Base-by-base conservation (phyloP, 2,113 vertebrate genomes). In the Isurus oxyrinchus region DNA sequence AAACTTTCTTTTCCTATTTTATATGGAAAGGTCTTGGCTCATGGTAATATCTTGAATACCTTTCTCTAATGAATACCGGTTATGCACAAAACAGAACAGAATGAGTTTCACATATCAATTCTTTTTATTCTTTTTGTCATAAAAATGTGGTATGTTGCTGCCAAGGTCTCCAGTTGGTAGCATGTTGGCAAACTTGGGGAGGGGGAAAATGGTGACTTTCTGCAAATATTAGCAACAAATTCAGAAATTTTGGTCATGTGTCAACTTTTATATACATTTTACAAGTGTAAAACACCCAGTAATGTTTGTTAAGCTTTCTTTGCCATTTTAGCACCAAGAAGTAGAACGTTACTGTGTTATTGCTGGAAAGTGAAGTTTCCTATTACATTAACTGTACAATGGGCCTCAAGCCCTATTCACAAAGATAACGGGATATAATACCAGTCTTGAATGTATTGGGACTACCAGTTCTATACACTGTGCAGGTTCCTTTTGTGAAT, bases 311-410 rank as follows among this genome's bases (percentile, higher is more conserved):
- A 95, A 95, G 67, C 25, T 72, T 27, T 95, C 90, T 40, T 94
- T 94, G 90, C 67, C 94, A 55, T 95, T 95, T 95, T 95, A 72
- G 94, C 94, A 95, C 94, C 94, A 95, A 95, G 94, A 66, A 94
- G 90, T 59, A 59, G 88, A 94, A 94, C 2, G 40, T 69, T 95
- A 95, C 10, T 27, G 49, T 55, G 66, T 95, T 53, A 72, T 95
- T 95, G 66, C 66, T 76, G 66, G 94, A 72, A 95, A 72, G 67
- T 49, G 25, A 49, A 95, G 0, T 31, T 95, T 69, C 40, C 63
- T 69, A 16, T 63, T 63, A 94, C 61, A 40, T 94, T 66, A 67
- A 94, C 59, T 94, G 94, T 95, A 95, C 66, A 69, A 69, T 72
- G 49, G 66, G 94, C 25, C 23, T 53, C 7, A 31, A 72, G 66